Conservation (phyloP, 2,113 vertebrate genomes). For the Scatophagus argus region DNA sequence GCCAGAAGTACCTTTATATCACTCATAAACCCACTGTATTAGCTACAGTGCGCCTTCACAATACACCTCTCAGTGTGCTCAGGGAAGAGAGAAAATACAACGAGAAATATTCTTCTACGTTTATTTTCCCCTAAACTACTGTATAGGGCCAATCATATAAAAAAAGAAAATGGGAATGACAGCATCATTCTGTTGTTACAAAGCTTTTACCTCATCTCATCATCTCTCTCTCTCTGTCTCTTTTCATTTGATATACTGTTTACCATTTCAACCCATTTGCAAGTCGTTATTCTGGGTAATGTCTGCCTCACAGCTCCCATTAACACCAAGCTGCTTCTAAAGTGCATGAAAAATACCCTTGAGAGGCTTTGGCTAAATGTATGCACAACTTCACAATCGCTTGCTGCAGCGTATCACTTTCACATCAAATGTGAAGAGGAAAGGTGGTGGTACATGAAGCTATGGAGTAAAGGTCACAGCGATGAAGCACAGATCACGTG, state of each 20-base stretch:
- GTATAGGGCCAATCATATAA: not conserved
- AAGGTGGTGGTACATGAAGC: not conserved
- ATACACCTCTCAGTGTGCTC: not conserved
- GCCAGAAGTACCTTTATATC: not conserved
- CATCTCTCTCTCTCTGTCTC: slow-evolving; percentile 31
- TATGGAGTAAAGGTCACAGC: not conserved
- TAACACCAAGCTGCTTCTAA: slow-evolving; percentile 49
- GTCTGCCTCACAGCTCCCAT: slow-evolving; percentile 40
- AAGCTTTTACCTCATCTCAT: slow-evolving; percentile 40
- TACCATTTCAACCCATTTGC: slow-evolving; percentile 51
- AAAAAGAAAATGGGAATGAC: slow-evolving; percentile 7
- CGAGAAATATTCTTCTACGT: not conserved
- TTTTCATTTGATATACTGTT: slow-evolving; percentile 56
- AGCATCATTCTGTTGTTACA: slow-evolving; percentile 22
- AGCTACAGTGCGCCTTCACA: no score
- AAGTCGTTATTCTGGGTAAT: slow-evolving; percentile 55
- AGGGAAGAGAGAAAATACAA: not conserved
- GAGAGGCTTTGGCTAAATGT: slow-evolving; percentile 32
- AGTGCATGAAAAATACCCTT: slow-evolving; percentile 49
- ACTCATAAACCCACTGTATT: no score
- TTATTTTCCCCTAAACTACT: not conserved
- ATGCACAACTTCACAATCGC: slow-evolving; percentile 26
- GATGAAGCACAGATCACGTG: not conserved
- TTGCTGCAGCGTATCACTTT: slow-evolving; percentile 31
- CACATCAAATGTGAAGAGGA: slow-evolving; percentile 11